phyloP scores from a whole-genome alignment of 2,797 vertebrate species.

The Schizothorax lantsangensis region DNA sequence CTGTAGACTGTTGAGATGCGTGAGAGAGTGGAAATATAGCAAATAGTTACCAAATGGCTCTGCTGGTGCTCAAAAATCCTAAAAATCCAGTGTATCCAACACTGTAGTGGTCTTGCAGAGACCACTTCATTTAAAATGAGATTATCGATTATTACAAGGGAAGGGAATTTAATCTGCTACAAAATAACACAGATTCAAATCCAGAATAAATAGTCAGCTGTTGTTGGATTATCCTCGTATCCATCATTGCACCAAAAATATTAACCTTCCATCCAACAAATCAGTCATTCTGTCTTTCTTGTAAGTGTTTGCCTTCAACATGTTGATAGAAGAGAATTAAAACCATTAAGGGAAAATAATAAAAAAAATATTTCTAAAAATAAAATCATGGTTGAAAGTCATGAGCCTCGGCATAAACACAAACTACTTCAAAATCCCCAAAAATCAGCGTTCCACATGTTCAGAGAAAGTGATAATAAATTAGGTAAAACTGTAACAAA shows the following conservation, averaged over 20 bases:
- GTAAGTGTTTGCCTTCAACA: slow-evolving; percentile 6
- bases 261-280: slow-evolving; percentile 11
- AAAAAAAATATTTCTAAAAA: neutral
- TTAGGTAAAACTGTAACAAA: slow-evolving; percentile 48
- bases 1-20: slow-evolving; percentile 53
- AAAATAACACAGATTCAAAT: slow-evolving; percentile 21
- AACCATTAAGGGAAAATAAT: slow-evolving; percentile 13
- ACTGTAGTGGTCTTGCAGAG: slow-evolving; percentile 5
- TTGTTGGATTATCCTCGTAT: neutral
- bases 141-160: slow-evolving; percentile 2
- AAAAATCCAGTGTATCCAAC: slow-evolving; percentile 6
- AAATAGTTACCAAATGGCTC: slow-evolving; percentile 38
- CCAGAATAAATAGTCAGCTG: slow-evolving; percentile 5
- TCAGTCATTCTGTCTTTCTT: neutral
- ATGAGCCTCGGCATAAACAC: slow-evolving; percentile 24
- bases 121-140: slow-evolving; percentile 14
- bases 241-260: neutral
- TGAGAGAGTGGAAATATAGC: slow-evolving; percentile 45
- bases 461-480: slow-evolving; percentile 39
- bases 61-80: slow-evolving; percentile 48
- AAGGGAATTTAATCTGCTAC: neutral
- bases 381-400: slow-evolving; percentile 31
- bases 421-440: slow-evolving; percentile 38
- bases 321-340: neutral
- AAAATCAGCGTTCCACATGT: neutral